Base-by-base conservation (phyloP, 2,888 invertebrate genomes). In the Drosophila vallismaia region DNA sequence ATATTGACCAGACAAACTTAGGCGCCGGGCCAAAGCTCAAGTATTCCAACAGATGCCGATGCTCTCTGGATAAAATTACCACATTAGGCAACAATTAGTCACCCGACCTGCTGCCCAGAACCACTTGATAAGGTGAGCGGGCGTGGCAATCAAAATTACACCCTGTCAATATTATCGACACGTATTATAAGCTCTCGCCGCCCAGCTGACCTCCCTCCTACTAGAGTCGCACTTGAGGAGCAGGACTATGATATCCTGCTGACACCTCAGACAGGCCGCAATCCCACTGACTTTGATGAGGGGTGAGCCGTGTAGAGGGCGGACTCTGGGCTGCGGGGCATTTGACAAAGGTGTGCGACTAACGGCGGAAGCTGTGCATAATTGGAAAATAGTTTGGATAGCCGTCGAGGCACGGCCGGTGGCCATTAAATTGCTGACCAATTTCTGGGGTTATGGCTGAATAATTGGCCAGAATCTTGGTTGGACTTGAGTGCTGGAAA, bases 31-130 rank as follows among this genome's bases (percentile, higher is more conserved):
- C 66, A 67, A 54, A 62, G 70, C 69, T 77, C 68, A 49, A 59
- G 55, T 49, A 36, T 42, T 26, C 14, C 40, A 8, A n/a, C 40
- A 14, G 40, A 9, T 5, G 7, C 12, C 10, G 14, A 40, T 12
- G 12, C 8, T 19, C 19, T 40, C 19, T 45, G 33, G 57, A 8
- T 76, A 62, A 76, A 85, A 67, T 77, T 75, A 72, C 58, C 70
- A 81, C 70, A 81, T 85, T 85, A 82, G 75, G 75, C 62, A 54
- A 75, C 73, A 82, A 85, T 82, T 86, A 82, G 85, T 69, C 72
- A 55, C 82, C 74, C 82, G 75, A 62, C 81, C 33, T 45, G 33
- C 46, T 55, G 50, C 51, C 38, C 38, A 66, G 70, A 68, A 66
- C 50, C 66, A 48, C 64, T 59, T 76, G 76, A 76, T 85, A 56